Conservation (phyloP, 2,888 invertebrate species). For the Gymnocheta viridis region DNA sequence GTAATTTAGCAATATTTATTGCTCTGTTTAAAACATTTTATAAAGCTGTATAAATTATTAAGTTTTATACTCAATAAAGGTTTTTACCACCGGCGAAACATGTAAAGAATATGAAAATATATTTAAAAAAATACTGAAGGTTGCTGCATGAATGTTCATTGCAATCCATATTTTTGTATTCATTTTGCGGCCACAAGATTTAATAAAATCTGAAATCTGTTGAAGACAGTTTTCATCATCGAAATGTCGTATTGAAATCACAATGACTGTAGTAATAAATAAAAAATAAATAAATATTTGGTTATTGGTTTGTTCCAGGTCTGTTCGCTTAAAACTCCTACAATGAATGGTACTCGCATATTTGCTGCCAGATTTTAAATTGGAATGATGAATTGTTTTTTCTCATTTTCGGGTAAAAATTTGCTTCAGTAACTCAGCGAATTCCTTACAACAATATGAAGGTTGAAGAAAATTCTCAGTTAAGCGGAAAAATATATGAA, state of each 20-base stretch:
- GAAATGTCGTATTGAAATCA: background rate
- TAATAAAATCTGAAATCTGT: background rate
- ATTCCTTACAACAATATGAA: background rate
- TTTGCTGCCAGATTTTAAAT: background rate
- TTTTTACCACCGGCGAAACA: background rate
- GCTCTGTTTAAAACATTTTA: no score
- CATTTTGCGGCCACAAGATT: background rate
- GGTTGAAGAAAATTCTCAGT: background rate
- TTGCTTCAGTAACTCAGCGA: background rate
- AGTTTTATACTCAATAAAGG: background rate
- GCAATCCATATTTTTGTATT: background rate
- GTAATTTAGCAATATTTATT: no score
- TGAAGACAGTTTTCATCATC: background rate
- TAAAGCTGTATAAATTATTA: no score
- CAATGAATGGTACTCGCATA: no score
- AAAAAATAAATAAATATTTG: background rate
- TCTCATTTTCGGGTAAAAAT: background rate
- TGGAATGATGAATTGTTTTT: background rate
- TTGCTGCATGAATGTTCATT: background rate
- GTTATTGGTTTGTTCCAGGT: background rate
- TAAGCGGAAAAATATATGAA: background rate
- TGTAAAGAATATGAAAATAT: background rate
- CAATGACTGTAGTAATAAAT: background rate
- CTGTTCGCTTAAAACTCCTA: background rate
- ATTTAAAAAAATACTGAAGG: background rate